Base-by-base conservation (phyloP, 2,888 invertebrate genomes). In the Schrankia costaestrigalis region DNA sequence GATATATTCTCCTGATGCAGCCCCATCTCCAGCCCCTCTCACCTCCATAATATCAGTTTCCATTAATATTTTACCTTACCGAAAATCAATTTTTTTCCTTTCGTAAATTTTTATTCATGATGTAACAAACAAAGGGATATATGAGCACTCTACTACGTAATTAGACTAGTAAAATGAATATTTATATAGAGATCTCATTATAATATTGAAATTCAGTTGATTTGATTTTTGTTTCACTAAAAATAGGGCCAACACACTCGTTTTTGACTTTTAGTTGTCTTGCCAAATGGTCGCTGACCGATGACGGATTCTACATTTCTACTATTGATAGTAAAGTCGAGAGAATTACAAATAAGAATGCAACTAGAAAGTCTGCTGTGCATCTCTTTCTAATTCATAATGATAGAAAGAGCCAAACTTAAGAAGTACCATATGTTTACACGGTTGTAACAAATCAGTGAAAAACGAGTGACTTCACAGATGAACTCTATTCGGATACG, bases 21-120 rank as follows among this genome's bases (percentile, higher is more conserved):
- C 85, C 15, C 86, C 86, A 47, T 86, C 86, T 6, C 86, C 86
- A 40, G 82, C 83, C 47, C 84, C 84, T 67, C 85, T 76, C 42
- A 84, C 74, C 50, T 87, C 86, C 86, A 87, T 86, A 41, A 46
- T 42, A 46, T 46, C 41, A 41, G 35, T 61, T 71, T 74, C 34
- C 66, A 67, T 49, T 63, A 67, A 65, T 35, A 35, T 51, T 37
- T n/a, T 46, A 41, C 36, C 11, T 52, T 57, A 56, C 49, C 54
- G 51, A 49, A 60, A 41, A 45, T 56, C 41, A 46, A 46, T 54
- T 57, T 33, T 43, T 43, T 45, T 37, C 41, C 45, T 33, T 57
- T 46, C 41, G 57, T 55, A 54, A 51, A 46, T 54, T 59, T 58
- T 52, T 68, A 75, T 74, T 75, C 63, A 65, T 75, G 72, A 65